These are phyloP conservation scores for Caenorhabditis afra DNA, from an alignment of 2,888 invertebrate genomes.

Conservation along the genomic window DNA sequence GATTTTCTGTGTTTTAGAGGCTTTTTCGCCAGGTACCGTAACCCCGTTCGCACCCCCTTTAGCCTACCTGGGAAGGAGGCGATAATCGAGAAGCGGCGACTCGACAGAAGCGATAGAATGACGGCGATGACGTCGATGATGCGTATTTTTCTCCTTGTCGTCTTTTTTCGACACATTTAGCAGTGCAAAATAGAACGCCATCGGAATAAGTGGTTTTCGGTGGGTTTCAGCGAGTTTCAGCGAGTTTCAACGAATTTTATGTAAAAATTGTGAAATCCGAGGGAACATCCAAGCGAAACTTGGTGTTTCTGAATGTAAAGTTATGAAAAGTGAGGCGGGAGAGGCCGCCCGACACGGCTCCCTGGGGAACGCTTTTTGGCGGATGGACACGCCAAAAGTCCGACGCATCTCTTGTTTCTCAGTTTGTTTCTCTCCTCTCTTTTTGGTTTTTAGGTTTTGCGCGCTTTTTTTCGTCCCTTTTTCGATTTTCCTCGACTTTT, in stretches of 20 bases:
- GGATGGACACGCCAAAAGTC: constrained; percentile 37
- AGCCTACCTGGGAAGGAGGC: constrained; percentile 62
- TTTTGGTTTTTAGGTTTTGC: constrained; percentile 8
- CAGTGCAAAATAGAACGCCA: constrained; percentile 70
- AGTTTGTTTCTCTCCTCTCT: not conserved
- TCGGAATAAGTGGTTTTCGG: not conserved
- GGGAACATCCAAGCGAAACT: too few relatives aligned
- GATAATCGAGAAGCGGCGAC: constrained; percentile 63
- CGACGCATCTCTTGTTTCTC: not conserved
- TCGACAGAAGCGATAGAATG: constrained; percentile 67
- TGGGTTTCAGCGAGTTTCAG: too few relatives aligned
- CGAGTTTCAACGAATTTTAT: not conserved
- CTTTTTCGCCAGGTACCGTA: not conserved
- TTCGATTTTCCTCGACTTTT: constrained; percentile 4
- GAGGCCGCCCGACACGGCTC: constrained; percentile 15
- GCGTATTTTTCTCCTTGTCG: constrained; percentile 18
- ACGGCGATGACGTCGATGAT: constrained; percentile 48
- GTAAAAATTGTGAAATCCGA: not conserved
- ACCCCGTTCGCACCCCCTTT: not conserved
- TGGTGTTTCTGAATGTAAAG: constrained; percentile 40
- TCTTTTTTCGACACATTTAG: constrained; percentile 66
- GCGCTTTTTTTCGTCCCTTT: not conserved
- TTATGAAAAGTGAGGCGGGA: constrained; percentile 51
- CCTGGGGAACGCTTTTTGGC: constrained; percentile 37
- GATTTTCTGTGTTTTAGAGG: too few relatives aligned